These are phyloP conservation scores for Nylanderia fulva DNA, from an alignment of 1,140 invertebrate species.

Conservation along the genomic window DNA sequence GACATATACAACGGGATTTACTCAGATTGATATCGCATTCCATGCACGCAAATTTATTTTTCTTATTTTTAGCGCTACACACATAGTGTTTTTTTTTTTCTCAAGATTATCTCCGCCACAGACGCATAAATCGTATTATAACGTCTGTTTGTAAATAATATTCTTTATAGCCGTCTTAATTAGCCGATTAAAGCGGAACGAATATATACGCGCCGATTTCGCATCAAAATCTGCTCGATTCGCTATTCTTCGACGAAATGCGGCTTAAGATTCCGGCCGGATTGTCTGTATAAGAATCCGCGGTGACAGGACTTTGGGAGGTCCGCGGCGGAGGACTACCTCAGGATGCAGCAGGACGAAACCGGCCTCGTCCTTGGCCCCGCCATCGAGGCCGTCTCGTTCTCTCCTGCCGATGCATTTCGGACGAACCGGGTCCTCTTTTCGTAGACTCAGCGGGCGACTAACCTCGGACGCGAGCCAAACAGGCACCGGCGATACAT, in stretches of 20 bases:
- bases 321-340: conserved; percentile 22
- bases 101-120: neutral
- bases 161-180: neutral
- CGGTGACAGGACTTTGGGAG: conserved; percentile 47
- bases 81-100: neutral
- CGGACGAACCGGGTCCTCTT: conserved; percentile 58
- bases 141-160: neutral
- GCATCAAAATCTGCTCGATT: neutral
- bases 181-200: neutral
- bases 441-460: conserved; percentile 77
- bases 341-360: neutral
- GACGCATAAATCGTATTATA: neutral
- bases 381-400: conserved; percentile 48
- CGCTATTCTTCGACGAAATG: neutral
- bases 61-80: neutral
- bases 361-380: conserved; percentile 67
- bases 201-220: neutral
- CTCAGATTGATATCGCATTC: conserved; percentile 15
- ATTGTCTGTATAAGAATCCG: conserved; percentile 38
- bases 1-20: conserved; percentile 28
- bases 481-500: conserved; percentile 75
- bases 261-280: neutral
- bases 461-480: conserved; percentile 57
- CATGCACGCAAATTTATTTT: conserved; percentile 1
- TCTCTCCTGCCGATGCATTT: conserved; percentile 49